Base-by-base conservation (phyloP, 2,113 vertebrate genomes). In the Glaucomys volans region DNA sequence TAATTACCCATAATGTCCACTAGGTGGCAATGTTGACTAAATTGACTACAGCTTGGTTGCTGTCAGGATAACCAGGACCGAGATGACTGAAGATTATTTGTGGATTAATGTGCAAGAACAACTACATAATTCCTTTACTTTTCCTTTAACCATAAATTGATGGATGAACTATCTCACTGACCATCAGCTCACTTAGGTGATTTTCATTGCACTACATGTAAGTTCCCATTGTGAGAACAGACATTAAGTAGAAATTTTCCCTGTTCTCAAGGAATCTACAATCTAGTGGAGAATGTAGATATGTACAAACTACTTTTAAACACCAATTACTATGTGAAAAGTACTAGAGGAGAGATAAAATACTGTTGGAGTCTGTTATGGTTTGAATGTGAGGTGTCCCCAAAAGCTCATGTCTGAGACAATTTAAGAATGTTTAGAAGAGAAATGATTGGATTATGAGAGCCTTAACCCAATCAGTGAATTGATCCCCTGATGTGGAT, bases 31-130 rank as follows among this genome's bases (percentile, higher is more conserved):
- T 87, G 87, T 74, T 96, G 87, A 80, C 83, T 75, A 62, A 83
- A 0, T 57, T 83, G 72, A 80, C 86, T 95, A 26, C 86, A 96
- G 95, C 82, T 97, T 87, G 91, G 95, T 92, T 96, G 95, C 85
- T 86, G 28, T 59, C 30, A 59, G 74, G 22, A 8, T 26, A 44
- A 71, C n/a, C n/a, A 7, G 0, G 17, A 85, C 76, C 8, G 22
- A 24, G 32, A 74, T 47, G 24, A 12, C n/a, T 16, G 59, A 26
- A 57, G 74, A 74, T 22, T 50, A 28, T 75, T 83, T 64, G 47
- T 92, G 35, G 47, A 32, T 76, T 80, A 86, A 94, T 30, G 26
- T 37, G 37, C 30, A 87, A 37, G 47, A 86, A 75, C 79, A 35
- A 62, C 30, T 69, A 22, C 10, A 9, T 42, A 35, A 44, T 67